Evolutionary conservation across 2,888 invertebrate species (phyloP), one percentile per base, ranked within the genome.

Genomic region (Lottia scabra): DNA sequence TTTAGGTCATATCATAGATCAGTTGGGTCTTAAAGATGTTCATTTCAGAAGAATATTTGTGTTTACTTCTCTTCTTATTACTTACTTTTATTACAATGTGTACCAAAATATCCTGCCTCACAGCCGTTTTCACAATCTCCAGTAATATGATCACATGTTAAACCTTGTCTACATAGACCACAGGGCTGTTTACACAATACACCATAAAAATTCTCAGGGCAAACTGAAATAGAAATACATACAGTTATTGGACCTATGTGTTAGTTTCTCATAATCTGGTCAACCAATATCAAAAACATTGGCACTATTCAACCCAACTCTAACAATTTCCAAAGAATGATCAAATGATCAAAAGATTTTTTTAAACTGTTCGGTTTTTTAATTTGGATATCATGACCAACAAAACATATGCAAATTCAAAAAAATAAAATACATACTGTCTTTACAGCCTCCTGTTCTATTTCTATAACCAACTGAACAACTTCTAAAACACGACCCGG

Each of bases 21-120:
- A 8, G 8, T 38, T 38, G 38, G 10, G 10, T 38, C 38, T 38
- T 38, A 8, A 6, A 8, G 5, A 38, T 8, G 38, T 8, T 38
- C 10, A 38, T 38, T 38, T 38, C 3, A 8, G 10, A 38, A 38
- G 38, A 38, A 38, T 38, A 38, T 38, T 8, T 38, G 38, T 38
- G 8, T 4, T 2, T 30, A 30, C 5, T 30, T 30, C 5, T 30
- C 30, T 30, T 30, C 3, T 10, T 23, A 19, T 2, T 13, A 71
- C 78, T 77, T 74, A 80, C 80, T 27, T 67, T 63, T 67, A 43
- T 75, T 67, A 69, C 80, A 80, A 5, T 68, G 46, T 12, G 44
- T 38, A n/a, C 74, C 74, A 26, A 62, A 64, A 67, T 74, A 80
- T 0, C 79, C 80, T 63, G 72, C 68, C 44, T 74, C 69, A 73